phyloP scores from a whole-genome alignment of 1,140 invertebrate species.

The Bombus waltoni region DNA sequence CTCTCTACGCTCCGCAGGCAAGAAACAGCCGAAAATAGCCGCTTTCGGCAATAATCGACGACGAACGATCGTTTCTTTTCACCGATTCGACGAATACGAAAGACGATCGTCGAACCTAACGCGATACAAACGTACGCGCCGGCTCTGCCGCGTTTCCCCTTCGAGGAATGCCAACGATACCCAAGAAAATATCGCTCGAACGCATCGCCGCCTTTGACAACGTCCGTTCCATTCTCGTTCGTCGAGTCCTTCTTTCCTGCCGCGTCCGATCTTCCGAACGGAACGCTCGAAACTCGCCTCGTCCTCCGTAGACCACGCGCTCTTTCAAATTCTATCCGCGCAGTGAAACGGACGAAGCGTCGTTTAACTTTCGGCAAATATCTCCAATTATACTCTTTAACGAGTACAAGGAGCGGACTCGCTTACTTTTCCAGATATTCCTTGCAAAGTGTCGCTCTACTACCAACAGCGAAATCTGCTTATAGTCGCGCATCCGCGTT shows the following conservation, averaged over 20 bases:
- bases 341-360: no score
- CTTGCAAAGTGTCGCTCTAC: no score
- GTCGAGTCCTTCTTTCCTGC: neutral
- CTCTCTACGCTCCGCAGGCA: no score
- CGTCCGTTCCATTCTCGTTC: neutral
- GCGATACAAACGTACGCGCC: slow-evolving; percentile 12
- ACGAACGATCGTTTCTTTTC: neutral
- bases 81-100: neutral
- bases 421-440: no score
- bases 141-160: neutral
- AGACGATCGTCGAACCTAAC: neutral
- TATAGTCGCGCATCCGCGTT: no score
- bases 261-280: neutral
- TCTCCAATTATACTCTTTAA: no score
- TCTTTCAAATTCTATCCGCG: no score
- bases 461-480: no score
- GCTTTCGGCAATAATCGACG: neutral
- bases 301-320: no score
- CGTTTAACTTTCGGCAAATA: no score
- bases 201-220: slow-evolving; percentile 3
- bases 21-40: neutral
- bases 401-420: no score
- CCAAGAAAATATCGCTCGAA: slow-evolving; percentile 9
- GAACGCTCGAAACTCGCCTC: neutral
- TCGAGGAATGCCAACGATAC: neutral